Evolutionary conservation across 2,888 invertebrate genomes (phyloP), one percentile per base, ranked within the genome.

Genomic region (Microctonus hyperodae): DNA sequence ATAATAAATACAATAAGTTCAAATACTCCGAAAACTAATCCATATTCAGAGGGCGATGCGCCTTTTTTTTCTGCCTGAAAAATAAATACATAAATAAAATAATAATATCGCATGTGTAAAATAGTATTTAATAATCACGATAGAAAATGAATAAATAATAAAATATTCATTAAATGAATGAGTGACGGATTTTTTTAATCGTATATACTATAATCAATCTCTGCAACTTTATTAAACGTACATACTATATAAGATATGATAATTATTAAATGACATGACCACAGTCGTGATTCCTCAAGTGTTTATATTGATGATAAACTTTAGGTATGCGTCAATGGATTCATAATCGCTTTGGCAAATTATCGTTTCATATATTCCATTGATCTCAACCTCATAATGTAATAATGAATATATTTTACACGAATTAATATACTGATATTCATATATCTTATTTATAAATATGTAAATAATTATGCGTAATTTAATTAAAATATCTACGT

Each of bases 1-100:
- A 93, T 88, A 31, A 94, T 79, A 82, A 94, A 94, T 61, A 94
- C 93, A 25, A 92, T 90, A 65, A 95, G 85, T 81, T 95, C 94
- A 83, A 94, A 95, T 50, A 94, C 87, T 1, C 95, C 95, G 81
- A 96, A 95, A 0, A 96, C 94, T 71, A 95, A 86, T 0, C 96
- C 95, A 80, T 93, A 94, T 78, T 94, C 92, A 10, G 93, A 90
- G 0, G 93, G 91, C 16, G 91, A 87, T 20, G 94, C 93, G 9
- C 92, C 91, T 85, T 94, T 95, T 69, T 87, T 88, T 79, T 92
- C 92, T 11, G 95, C 95, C 93, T 94, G 84, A 10, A 87, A 85
- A 75, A 68, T 65, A 67, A 73, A 11, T 9, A 70, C 68, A n/a
- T n/a, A n/a, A n/a, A n/a, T n/a, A n/a, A n/a, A n/a, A n/a, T n/a